Evolutionary conservation across 1,140 invertebrate genomes (phyloP).

Genomic region (Neelides sp.): DNA sequence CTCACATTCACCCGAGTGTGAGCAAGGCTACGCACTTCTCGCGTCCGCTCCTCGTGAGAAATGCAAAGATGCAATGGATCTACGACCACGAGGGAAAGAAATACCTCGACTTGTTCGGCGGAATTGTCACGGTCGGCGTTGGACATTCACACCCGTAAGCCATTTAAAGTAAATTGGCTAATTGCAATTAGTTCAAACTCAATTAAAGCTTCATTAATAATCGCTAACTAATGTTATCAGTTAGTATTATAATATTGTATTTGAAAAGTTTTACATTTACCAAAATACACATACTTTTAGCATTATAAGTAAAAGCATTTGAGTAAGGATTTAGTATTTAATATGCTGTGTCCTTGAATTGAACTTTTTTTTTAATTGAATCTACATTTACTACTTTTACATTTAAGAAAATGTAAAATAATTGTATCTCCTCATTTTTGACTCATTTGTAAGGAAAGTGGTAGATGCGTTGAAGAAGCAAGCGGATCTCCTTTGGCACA

Average conservation of each 20-base stretch:
- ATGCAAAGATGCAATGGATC: slow-evolving; percentile 83
- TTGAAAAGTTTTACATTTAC: no score
- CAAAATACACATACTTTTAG: background rate
- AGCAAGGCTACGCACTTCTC: slow-evolving; percentile 56
- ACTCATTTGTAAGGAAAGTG: slow-evolving; percentile 49
- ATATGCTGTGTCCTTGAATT: background rate
- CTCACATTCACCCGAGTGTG: slow-evolving; percentile 56
- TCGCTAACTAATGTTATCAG: no score
- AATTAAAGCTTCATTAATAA: background rate
- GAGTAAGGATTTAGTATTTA: background rate
- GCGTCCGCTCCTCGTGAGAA: slow-evolving; percentile 66
- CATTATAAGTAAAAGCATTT: background rate
- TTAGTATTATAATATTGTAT: no score
- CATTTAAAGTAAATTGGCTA: background rate
- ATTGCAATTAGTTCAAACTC: background rate
- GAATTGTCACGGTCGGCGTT: slow-evolving; percentile 93
- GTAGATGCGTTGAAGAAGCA: slow-evolving; percentile 63
- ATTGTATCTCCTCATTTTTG: slow-evolving; percentile 1
- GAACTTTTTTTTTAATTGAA: background rate
- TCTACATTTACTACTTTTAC: no score
- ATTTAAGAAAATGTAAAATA: no score
- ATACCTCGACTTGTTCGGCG: slow-evolving; percentile 89
- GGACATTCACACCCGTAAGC: slow-evolving; percentile 96
- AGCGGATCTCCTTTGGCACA: slow-evolving; percentile 72
- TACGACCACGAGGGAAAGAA: slow-evolving; percentile 68